A percentile compares a stretch with the other conserved stretches of the same genome.
These are phyloP conservation scores for Propithecus coquereli DNA, from an alignment of 2,113 vertebrate genomes.

Conservation along the genomic window DNA sequence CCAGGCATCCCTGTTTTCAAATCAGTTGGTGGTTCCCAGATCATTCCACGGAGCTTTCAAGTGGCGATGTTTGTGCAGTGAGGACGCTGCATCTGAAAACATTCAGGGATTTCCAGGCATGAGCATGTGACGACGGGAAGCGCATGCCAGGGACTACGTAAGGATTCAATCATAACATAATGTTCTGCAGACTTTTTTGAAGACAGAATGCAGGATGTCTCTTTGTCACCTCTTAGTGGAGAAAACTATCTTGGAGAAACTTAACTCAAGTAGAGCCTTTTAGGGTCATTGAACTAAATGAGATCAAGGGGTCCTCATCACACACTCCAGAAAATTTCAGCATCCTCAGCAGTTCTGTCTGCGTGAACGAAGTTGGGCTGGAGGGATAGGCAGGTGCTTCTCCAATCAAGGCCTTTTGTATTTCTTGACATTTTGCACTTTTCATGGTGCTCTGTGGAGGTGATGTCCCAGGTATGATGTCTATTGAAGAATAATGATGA, in stretches of 20 bases:
- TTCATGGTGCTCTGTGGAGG: fast-evolving
- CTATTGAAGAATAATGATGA: background rate
- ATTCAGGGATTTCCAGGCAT: background rate
- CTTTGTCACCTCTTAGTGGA: background rate
- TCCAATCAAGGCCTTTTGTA: background rate
- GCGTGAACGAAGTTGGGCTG: fast-evolving
- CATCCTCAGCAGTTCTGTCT: fast-evolving
- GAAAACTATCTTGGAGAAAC: background rate
- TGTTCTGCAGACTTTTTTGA: background rate
- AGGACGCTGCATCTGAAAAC: fast-evolving
- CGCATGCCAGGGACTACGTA: background rate
- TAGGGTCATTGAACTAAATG: background rate
- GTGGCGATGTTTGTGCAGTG: fast-evolving
- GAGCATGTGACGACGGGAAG: fast-evolving
- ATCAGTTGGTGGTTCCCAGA: fast-evolving
- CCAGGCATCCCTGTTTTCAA: fast-evolving
- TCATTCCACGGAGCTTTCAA: fast-evolving
- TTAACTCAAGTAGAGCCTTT: background rate
- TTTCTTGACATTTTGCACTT: background rate
- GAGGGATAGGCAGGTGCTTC: background rate
- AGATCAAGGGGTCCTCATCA: fast-evolving
- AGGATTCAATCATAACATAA: background rate
- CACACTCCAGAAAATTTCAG: too few species aligned
- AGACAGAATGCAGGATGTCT: background rate
- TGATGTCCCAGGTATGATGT: fast-evolving